Conservation (phyloP, 2,113 vertebrate genomes). For the Pseudopodoces humilis region DNA sequence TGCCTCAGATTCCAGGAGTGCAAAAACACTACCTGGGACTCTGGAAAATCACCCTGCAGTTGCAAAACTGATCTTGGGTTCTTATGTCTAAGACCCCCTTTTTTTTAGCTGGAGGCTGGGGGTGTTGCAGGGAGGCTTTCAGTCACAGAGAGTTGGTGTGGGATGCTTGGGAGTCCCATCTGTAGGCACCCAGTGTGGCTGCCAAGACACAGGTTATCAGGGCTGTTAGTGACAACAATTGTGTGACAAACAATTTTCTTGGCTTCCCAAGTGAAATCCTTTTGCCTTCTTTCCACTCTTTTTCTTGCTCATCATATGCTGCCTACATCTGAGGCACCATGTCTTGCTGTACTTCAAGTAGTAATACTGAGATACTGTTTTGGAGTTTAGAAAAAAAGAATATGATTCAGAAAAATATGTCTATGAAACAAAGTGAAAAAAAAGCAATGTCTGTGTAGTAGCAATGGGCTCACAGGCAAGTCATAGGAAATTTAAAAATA, state of each 20-base stretch:
- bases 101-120: background rate
- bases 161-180: too few relatives aligned
- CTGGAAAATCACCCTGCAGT: background rate
- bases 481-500: background rate
- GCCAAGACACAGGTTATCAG: background rate
- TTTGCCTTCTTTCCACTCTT: background rate
- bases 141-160: background rate
- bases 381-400: background rate
- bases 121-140: background rate
- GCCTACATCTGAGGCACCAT: background rate
- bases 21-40: background rate
- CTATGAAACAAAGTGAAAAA: background rate
- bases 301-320: background rate
- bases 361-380: background rate
- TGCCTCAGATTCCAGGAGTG: fast-evolving
- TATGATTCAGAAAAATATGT: background rate
- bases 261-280: background rate
- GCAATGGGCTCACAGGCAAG: background rate
- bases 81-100: background rate
- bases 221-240: background rate
- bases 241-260: background rate
- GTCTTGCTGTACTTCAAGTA: background rate
- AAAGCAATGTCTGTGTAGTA: background rate
- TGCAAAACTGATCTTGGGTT: background rate
- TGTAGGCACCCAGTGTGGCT: background rate